Base-by-base conservation (phyloP, 2,888 invertebrate genomes). In the Andrena haemorrhoa region DNA sequence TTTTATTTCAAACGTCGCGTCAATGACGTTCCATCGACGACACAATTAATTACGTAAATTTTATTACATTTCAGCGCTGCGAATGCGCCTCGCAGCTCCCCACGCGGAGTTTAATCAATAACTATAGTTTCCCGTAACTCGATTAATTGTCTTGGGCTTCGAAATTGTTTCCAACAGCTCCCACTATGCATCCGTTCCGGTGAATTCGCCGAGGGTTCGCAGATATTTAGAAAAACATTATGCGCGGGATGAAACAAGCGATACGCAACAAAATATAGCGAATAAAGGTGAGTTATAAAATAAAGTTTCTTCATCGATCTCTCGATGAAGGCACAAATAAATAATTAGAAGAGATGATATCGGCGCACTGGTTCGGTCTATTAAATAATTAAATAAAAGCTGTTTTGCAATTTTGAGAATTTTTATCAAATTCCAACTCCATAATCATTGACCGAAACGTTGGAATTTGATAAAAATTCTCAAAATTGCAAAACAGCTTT, bases 31-130 rank as follows among this genome's bases (percentile, higher is more conserved):
- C 68, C 33, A 12, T 26, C n/a, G 56, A 8, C 23, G 35, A 75
- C 58, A 23, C 58, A 79, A 86, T 86, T 84, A 84, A 84, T 76
- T 51, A 60, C 56, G 26, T 33, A 79, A 73, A 86, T 68, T 75
- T 78, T 74, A 84, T 73, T 78, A 66, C 64, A 68, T 74, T 76
- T 61, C 77, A 49, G 26, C 61, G 23, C 65, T 35, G 64, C 61
- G 65, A 79, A 56, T 72, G 58, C 63, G 29, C 63, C n/a, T 61
- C 64, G 47, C 12, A 49, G 60, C 58, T 73, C 26, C 49, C 49
- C 20, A 56, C 58, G 33, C 53, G 20, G 64, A 78, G 61, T 81
- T 84, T 69, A 77, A 83, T 85, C 64, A 8, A 66, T 60, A 76
- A 69, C 68, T 58, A 70, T 74, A 56, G 70, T 41, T 70, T 23